phyloP scores from a whole-genome alignment of 2,888 invertebrate genomes.

The Pecten maximus region DNA sequence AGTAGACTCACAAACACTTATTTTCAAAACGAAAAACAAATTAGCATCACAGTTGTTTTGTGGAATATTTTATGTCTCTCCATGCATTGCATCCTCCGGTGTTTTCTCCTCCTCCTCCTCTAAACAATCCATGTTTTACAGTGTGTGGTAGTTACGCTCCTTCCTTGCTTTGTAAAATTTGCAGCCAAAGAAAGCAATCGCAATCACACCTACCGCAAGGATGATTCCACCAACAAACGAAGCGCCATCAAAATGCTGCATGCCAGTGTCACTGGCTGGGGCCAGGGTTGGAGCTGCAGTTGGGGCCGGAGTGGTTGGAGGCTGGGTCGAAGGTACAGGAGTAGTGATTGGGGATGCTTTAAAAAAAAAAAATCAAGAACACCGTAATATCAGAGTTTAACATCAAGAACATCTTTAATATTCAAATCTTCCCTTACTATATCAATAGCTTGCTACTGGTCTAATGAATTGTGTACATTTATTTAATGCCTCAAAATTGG shows the following conservation, averaged over 20 bases:
- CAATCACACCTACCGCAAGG: constrained; percentile 89
- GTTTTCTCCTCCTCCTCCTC: background rate
- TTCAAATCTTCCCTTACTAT: too few species aligned
- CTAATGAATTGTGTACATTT: too few species aligned
- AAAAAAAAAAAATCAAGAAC: background rate
- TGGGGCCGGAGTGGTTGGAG: constrained; percentile 13
- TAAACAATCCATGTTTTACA: constrained; percentile 84
- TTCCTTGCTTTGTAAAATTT: constrained; percentile 94
- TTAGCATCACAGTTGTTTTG: constrained; percentile 18
- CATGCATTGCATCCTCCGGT: background rate
- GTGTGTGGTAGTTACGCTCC: constrained; percentile 93
- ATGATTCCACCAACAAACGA: constrained; percentile 90
- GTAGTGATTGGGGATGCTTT: background rate
- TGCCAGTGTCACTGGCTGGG: constrained; percentile 3
- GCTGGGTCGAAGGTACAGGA: constrained; percentile 39
- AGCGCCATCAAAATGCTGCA: constrained; percentile 79
- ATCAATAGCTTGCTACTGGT: too few species aligned
- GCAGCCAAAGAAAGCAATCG: constrained; percentile 91
- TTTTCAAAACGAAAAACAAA: background rate
- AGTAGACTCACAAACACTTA: background rate
- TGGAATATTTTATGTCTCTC: background rate
- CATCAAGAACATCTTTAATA: too few species aligned
- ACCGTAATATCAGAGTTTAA: too few species aligned
- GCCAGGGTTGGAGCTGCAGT: constrained; percentile 38
- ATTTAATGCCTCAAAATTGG: too few species aligned